Base-by-base conservation (phyloP, 2,113 vertebrate genomes). In the Anolis sagrei region DNA sequence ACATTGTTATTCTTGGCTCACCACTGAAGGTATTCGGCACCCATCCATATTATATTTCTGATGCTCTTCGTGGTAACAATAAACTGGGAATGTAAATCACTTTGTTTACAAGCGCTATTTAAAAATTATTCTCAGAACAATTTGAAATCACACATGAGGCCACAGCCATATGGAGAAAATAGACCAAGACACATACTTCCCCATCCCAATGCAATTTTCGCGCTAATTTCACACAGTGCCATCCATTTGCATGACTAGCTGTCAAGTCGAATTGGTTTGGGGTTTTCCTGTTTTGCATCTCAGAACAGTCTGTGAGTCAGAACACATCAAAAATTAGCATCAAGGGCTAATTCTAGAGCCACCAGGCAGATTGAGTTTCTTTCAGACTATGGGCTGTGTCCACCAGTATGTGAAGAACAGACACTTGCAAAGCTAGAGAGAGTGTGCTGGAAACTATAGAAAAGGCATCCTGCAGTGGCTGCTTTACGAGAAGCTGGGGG, bases 1-100 rank as follows among this genome's bases (percentile, higher is more conserved):
- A 51, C 75, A 74, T 80, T 86, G n/a, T 84, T 84, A 69, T 54
- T 66, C 39, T 69, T 84, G 74, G 74, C 83, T 66, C 32, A 61
- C 54, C 32, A 29, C 39, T 58, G 36, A 51, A 18, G 21, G 32
- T 66, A 11, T 81, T 66, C 58, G 25, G 19, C 16, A 32, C 21
- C 49, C 5, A 72, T 58, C 49, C 58, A 51, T 25, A 29, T 74
- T 73, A 51, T 25, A 39, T 74, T 73, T 39, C 70, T 44, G 34
- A n/a, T 44, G 19, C 39, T 21, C 44, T 66, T 64, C 58, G 19
- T 49, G 48, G 44, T 29, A 51, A 78, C 44, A 75, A 49, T 74
- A 66, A 61, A 76, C 16, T 44, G 58, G 73, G 36, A 74, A 80
- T 34, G 27, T 74, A 32, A 80, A 66, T 81, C 78, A 80, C 32